Evolutionary conservation across 2,888 invertebrate genomes (phyloP), one percentile per base, ranked within the genome.

Genomic region (Taphrorychus bicolor): DNA sequence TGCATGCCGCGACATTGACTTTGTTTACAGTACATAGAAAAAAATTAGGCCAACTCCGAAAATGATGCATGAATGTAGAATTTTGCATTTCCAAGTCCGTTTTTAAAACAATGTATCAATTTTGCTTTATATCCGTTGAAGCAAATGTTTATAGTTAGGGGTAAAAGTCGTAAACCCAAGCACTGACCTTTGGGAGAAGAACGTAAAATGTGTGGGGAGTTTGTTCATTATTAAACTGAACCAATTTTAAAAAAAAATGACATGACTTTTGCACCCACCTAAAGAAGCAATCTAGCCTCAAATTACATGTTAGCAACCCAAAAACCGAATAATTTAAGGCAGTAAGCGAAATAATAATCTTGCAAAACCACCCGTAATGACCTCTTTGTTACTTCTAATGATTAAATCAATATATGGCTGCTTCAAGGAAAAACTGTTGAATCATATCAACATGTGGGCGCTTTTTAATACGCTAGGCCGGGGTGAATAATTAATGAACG

Each of bases 361-460:
- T 42, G 23, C 45, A n/a, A 58, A 51, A 58, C 18, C 42, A 40
- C 32, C 41, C 58, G 21, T 45, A 58, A 58, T 58, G 58, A 58
- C 45, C 58, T 18, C 60, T 59, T 59, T 60, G 60, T 52, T 51
- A 14, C 21, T 49, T 59, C 51, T 59, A 59, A 59, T 59, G 24
- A 59, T 51, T 59, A 18, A 49, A 59, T 59, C 59, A 24, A 59
- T 59, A 59, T 59, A 49, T 59, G 24, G 48, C 59, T 16, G 59
- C 49, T 41, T 60, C 60, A 60, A 60, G 60, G 60, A 42, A 60
- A 60, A 60, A 60, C 52, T 60, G 60, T 60, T 60, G 60, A 60
- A 60, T 60, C 60, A 60, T 53, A 60, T 60, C 53, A 60, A 52
- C 60, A 60, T 52, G 60, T 60, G 60, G 60, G 60, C 49, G 49